Evolutionary conservation across 1,140 invertebrate species (phyloP).

Genomic region (Drosophila nigrodunni): DNA sequence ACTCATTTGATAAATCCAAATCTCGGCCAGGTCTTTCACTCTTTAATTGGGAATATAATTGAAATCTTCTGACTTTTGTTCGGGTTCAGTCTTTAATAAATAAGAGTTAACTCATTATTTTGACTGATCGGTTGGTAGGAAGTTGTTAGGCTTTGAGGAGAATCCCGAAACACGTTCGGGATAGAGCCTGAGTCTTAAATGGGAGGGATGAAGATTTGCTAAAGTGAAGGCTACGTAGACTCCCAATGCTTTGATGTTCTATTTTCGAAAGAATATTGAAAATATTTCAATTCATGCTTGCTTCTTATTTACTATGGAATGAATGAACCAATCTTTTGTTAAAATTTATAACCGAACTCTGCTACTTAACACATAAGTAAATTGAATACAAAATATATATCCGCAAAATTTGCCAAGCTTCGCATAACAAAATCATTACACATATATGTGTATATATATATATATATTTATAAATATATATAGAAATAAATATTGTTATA

Average conservation of each 20-base stretch:
- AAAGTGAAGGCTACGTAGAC: slow-evolving; percentile 1
- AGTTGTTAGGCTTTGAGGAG: too few relatives aligned
- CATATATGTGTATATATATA: slow-evolving; percentile 8
- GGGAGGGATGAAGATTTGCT: neutral
- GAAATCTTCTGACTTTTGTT: too few relatives aligned
- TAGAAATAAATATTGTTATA: slow-evolving; percentile 7
- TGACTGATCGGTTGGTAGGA: neutral
- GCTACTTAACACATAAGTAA: slow-evolving; percentile 39
- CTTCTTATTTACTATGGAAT: slow-evolving; percentile 72
- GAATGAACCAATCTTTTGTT: slow-evolving; percentile 61
- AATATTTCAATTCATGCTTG: slow-evolving; percentile 37
- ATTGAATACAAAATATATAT: slow-evolving; percentile 52
- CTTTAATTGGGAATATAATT: neutral
- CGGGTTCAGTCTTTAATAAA: slow-evolving; percentile 7
- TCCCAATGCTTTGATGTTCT: neutral
- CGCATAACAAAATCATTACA: slow-evolving; percentile 24
- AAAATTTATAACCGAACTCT: slow-evolving; percentile 31
- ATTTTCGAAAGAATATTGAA: neutral
- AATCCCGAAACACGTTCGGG: neutral
- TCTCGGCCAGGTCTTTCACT: neutral
- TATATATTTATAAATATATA: slow-evolving; percentile 11
- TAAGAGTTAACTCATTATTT: neutral
- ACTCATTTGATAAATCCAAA: neutral
- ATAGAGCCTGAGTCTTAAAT: slow-evolving; percentile 5
- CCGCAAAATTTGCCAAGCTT: slow-evolving; percentile 16